Evolutionary conservation across 1,140 invertebrate genomes (phyloP).

Genomic region (Leptinotarsa defecta): DNA sequence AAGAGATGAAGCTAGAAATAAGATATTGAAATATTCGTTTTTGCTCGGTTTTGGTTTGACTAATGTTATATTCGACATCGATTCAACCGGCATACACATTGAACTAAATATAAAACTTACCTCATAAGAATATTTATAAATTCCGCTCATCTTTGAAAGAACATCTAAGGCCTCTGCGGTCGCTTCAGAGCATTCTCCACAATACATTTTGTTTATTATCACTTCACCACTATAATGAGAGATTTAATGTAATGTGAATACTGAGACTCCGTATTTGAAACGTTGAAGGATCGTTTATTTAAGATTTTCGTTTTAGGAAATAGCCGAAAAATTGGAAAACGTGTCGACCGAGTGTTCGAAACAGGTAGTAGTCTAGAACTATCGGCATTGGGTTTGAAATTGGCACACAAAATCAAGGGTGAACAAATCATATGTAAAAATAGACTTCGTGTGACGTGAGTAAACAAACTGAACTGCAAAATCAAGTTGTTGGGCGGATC

Average conservation of each 20-base stretch:
- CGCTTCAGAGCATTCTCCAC: constrained; percentile 35
- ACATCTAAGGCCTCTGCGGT: constrained; percentile 34
- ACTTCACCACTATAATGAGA: not conserved
- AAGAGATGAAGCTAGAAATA: no score
- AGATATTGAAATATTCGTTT: no score
- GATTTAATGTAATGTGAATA: not conserved
- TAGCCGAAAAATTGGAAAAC: not conserved
- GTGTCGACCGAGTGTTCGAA: not conserved
- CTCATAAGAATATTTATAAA: constrained; percentile 42
- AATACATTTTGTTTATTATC: constrained; percentile 32
- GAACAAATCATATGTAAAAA: constrained; percentile 25
- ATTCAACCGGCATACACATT: not conserved
- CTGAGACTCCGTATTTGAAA: not conserved
- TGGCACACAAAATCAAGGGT: constrained; percentile 16
- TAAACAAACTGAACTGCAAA: constrained; percentile 12
- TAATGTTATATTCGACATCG: no score
- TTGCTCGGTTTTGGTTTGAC: no score
- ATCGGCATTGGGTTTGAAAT: not conserved
- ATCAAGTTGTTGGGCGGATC: no score
- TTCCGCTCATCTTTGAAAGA: constrained; percentile 31
- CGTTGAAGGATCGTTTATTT: not conserved
- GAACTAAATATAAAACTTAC: constrained; percentile 26
- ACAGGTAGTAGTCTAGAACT: constrained; percentile 3
- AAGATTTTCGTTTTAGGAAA: not conserved
- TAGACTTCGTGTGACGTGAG: constrained; percentile 18